Base-by-base conservation (phyloP, 2,113 vertebrate species). In the Odontesthes bonariensis region DNA sequence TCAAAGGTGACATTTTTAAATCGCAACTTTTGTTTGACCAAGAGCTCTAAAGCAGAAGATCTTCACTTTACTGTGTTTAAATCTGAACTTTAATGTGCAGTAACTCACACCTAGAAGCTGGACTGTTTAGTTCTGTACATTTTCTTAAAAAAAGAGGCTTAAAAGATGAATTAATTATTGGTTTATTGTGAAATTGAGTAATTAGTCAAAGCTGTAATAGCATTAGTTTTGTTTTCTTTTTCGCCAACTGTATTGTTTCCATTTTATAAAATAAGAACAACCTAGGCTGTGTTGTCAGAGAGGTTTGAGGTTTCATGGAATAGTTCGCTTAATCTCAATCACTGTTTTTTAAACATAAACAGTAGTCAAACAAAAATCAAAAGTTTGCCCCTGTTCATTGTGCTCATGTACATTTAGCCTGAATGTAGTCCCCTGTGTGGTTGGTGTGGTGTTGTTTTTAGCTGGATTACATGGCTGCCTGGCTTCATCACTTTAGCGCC, bases 401-500 rank as follows among this genome's bases (percentile, higher is more conserved):
- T 73, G 20, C 69, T 60, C 56, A 14, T 76, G 47, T n/a, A 7
- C 31, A 65, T 40, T 53, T 58, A 42, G 49, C 40, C 38, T 14
- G 62, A 71, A 69, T 55, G 27, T 54, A 35, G 69, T 77, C 57
- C 52, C 86, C 58, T 82, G 54, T 79, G 65, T 59, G 54, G 64
- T 61, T 69, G 58, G 58, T 59, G 56, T 59, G 13, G 42, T 86
- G 87, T 87, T 92, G 87, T 82, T 81, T 86, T 85, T 90, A 89
- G 79, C 74, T 51, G 82, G 91, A 92, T 94, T 93, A 94, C 90
- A 94, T 91, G 92, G 91, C 83, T 94, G 93, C 90, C 94, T 93
- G 90, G 91, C 79, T 78, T 81, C 88, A 92, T 94, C 91, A 93
- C 80, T 86, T 88, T 92, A 88, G 81, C 74, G 31, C 55, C 56